Percentiles rank a stretch among this genome's conserved stretches.
phyloP scores from a whole-genome alignment of 2,113 vertebrate species.

The Zootoca vivipara region DNA sequence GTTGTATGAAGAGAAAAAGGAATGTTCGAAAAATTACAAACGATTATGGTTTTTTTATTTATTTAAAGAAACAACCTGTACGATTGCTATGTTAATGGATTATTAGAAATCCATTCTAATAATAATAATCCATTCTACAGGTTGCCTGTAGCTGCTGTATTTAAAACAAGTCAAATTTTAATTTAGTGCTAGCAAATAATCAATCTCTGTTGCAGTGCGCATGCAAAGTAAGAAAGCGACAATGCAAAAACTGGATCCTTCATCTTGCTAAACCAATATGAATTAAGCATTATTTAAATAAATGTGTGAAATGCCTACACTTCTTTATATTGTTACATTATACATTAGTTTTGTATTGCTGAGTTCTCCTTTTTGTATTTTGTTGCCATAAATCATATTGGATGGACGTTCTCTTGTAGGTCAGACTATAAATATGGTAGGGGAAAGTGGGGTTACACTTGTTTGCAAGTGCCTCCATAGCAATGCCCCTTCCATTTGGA shows the following conservation, averaged over 20 bases:
- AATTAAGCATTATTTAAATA: slow-evolving; percentile 22
- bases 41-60: too few species aligned
- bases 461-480: not conserved
- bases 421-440: too few species aligned
- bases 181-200: slow-evolving; percentile 41
- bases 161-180: slow-evolving; percentile 45
- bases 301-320: not conserved
- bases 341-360: too few species aligned
- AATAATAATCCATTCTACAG: too few species aligned
- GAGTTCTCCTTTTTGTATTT: too few species aligned
- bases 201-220: slow-evolving; percentile 37
- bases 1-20: not conserved
- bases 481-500: not conserved
- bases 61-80: slow-evolving; percentile 13
- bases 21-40: slow-evolving; percentile 7
- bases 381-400: too few species aligned
- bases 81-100: slow-evolving; percentile 23
- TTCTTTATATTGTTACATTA: not conserved
- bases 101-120: too few species aligned
- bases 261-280: not conserved
- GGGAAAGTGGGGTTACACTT: not conserved
- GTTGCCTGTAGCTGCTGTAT: slow-evolving; percentile 40
- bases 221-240: slow-evolving; percentile 41
- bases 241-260: slow-evolving; percentile 17
- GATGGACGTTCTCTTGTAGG: too few species aligned